Evolutionary conservation across 2,888 invertebrate genomes (phyloP).

Genomic region (Oscheius myriophilus): DNA sequence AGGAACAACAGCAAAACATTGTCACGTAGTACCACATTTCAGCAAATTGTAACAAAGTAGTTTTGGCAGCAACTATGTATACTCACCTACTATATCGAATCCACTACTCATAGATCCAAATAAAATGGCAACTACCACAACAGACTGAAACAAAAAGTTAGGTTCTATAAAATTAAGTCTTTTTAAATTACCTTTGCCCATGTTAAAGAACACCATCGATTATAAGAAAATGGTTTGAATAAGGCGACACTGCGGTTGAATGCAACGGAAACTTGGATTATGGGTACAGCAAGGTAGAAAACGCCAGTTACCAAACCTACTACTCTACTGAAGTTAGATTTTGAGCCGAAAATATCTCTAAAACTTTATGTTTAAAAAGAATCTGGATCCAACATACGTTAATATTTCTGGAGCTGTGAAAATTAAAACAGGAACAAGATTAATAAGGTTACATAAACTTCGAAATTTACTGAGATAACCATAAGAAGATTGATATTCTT

Average conservation of each 20-base stretch:
- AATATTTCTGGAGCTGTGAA: conserved; percentile 15
- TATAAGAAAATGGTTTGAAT: conserved; percentile 2
- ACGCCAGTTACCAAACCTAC: conserved; percentile 2
- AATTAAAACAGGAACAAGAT: conserved; percentile 10
- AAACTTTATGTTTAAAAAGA: not conserved
- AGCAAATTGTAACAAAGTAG: too few species aligned
- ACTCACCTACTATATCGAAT: conserved; percentile 9
- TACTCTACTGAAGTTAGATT: not conserved
- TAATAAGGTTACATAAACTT: conserved; percentile 8
- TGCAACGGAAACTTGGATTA: conserved; percentile 6
- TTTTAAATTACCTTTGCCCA: conserved; percentile 4
- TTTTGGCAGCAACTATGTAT: too few species aligned
- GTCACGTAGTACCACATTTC: too few species aligned
- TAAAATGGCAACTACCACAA: not conserved
- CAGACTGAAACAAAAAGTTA: not conserved
- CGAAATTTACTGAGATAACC: conserved; percentile 11
- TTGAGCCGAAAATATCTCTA: conserved; percentile 7
- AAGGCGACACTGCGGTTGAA: conserved; percentile 3
- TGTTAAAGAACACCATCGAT: not conserved
- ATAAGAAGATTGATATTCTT: conserved; percentile 14
- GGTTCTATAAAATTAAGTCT: not conserved
- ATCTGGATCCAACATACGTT: not conserved
- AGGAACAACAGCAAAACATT: too few species aligned
- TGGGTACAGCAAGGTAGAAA: conserved; percentile 7
- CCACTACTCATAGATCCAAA: not conserved